These are phyloP conservation scores for Archips xylosteana DNA, from an alignment of 2,888 invertebrate genomes.

Conservation along the genomic window DNA sequence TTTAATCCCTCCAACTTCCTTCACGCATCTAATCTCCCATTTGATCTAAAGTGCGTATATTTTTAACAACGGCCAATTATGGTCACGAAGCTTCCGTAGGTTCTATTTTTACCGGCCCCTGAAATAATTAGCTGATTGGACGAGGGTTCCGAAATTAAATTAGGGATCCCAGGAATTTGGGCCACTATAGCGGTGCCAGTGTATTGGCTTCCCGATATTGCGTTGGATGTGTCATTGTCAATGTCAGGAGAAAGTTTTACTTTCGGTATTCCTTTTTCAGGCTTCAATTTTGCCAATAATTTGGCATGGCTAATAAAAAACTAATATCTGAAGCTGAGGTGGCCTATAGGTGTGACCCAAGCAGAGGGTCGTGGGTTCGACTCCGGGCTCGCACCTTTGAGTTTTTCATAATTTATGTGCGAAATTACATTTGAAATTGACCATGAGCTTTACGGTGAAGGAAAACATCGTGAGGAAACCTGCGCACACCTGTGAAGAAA, in stretches of 20 bases:
- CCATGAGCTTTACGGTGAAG: too few species aligned
- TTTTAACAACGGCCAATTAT: conserved; percentile 25
- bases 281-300: too few species aligned
- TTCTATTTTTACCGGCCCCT: conserved; percentile 38
- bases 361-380: too few species aligned
- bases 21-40: not conserved
- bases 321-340: too few species aligned
- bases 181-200: conserved; percentile 10
- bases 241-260: not conserved
- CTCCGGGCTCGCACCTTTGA: too few species aligned
- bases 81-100: conserved; percentile 20
- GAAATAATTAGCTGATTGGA: conserved; percentile 31
- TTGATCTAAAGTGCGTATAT: conserved; percentile 9
- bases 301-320: too few species aligned
- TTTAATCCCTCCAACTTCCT: not conserved
- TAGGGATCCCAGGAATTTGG: conserved; percentile 20
- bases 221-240: not conserved
- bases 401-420: too few species aligned
- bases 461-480: too few species aligned
- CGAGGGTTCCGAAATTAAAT: conserved; percentile 40
- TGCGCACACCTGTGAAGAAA: too few species aligned
- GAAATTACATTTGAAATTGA: too few species aligned
- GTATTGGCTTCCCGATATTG: conserved; percentile 1
- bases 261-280: not conserved
- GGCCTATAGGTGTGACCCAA: too few species aligned